phyloP scores from a whole-genome alignment of 2,113 vertebrate species.

The Cavia porcellus region DNA sequence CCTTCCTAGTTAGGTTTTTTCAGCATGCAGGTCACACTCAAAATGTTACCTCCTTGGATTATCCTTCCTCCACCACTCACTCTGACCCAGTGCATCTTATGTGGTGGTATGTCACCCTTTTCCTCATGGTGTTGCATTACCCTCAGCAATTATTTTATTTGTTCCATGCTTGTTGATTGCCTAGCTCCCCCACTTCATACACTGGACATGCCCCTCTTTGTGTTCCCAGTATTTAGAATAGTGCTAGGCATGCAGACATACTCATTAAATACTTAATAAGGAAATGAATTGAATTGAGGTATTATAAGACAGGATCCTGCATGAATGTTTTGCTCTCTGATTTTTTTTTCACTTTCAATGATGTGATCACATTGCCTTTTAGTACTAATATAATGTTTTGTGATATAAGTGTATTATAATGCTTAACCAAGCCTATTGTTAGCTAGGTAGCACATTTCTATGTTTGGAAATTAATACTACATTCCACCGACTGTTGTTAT shows the following conservation, averaged over 20 bases:
- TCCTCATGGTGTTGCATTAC: not conserved
- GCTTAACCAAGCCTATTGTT: not conserved
- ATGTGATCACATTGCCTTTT: not conserved
- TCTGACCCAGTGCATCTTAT: not conserved
- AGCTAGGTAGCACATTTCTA: not conserved
- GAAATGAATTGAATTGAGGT: not conserved
- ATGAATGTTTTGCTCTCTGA: not conserved
- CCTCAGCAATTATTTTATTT: not conserved
- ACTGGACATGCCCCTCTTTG: not conserved
- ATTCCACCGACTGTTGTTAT: not conserved
- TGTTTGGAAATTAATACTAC: not conserved
- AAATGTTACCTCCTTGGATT: not conserved
- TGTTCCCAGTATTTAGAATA: not conserved
- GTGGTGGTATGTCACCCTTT: rapidly evolving
- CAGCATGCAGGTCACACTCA: not conserved
- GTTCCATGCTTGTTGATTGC: not conserved
- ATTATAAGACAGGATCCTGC: not conserved
- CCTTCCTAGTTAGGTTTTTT: not conserved
- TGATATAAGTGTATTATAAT: rapidly evolving
- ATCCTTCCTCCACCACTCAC: too few relatives aligned
- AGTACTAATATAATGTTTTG: not conserved
- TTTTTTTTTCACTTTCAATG: not conserved
- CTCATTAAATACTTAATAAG: not conserved
- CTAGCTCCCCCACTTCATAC: not conserved
- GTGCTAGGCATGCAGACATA: too few relatives aligned